Base-by-base conservation (phyloP, 2,113 vertebrate genomes). In the Gulo gulo region DNA sequence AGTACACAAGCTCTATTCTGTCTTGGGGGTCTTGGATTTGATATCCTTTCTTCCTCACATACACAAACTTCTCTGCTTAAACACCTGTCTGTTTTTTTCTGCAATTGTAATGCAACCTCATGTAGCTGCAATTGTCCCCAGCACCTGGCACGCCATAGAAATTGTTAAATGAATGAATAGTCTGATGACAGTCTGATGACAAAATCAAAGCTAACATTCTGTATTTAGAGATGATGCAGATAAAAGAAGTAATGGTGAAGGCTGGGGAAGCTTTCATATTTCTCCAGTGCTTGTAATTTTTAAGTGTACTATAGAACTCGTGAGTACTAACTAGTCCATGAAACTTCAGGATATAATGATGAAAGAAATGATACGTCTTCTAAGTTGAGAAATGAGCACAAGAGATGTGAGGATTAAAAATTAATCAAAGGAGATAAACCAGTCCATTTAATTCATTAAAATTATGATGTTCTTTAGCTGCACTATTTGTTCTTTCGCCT, bases 371-470 rank as follows among this genome's bases (percentile, higher is more conserved):
- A 21, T 65, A 26, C n/a, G 9, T 79, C 61, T 84, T 94, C n/a
- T 74, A 83, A 39, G 24, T 71, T 61, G 36, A 78, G 47, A 69
- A 87, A 84, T 81, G 55, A 82, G n/a, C 92, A 26, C 55, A 80
- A 45, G 67, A 80, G 34, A 74, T 80, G 34, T 55, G 79, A 59
- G 7, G 9, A 80, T 94, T 84, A 96, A 94, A 97, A 81, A 67
- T 92, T 88, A 73, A 94, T 94, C 36, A 80, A 79, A 79, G 81
- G 88, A 73, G 71, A 74, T 65, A 89, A 96, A 85, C 26, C 4
- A 79, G 15, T 57, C 6, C 9, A 24, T 97, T 91, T 97, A 88
- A 50, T 84, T 73, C 45, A 65, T 88, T 47, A 84, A 61, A 79
- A 79, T 84, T 86, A 85, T 63, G 59, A 88, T 67, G 21, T 12